phyloP scores from a whole-genome alignment of 2,797 vertebrate species.

The Onychomys torridus region DNA sequence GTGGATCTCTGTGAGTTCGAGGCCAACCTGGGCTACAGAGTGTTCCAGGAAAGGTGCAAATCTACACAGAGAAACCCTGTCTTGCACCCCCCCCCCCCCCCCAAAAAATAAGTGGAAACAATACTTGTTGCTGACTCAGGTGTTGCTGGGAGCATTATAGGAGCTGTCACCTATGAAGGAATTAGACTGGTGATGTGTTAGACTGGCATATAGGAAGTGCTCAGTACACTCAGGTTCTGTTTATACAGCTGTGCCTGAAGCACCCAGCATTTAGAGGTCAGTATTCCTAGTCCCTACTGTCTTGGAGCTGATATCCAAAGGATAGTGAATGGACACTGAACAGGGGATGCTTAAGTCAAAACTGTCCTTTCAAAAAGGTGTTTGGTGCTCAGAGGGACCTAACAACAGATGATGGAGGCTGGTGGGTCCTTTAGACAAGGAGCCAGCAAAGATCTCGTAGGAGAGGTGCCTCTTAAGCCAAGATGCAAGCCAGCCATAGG shows the following conservation, averaged over 20 bases:
- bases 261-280: background rate
- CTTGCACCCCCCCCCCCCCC: too few relatives aligned
- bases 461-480: background rate
- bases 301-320: constrained; percentile 16
- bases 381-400: background rate
- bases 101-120: constrained; percentile 26
- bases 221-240: background rate
- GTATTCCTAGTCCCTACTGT: background rate
- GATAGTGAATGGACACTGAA: background rate
- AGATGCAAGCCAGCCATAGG: background rate
- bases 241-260: background rate
- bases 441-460: background rate
- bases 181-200: background rate
- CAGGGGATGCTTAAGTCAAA: background rate
- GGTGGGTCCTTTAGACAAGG: background rate
- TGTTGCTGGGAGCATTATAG: background rate
- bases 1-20: too few relatives aligned
- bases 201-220: background rate
- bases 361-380: background rate
- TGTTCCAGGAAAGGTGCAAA: too few relatives aligned
- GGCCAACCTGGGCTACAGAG: too few relatives aligned
- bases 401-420: background rate
- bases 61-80: too few relatives aligned
- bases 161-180: background rate
- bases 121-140: background rate